phyloP scores from a whole-genome alignment of 2,797 vertebrate genomes.

The Coreius guichenoti region DNA sequence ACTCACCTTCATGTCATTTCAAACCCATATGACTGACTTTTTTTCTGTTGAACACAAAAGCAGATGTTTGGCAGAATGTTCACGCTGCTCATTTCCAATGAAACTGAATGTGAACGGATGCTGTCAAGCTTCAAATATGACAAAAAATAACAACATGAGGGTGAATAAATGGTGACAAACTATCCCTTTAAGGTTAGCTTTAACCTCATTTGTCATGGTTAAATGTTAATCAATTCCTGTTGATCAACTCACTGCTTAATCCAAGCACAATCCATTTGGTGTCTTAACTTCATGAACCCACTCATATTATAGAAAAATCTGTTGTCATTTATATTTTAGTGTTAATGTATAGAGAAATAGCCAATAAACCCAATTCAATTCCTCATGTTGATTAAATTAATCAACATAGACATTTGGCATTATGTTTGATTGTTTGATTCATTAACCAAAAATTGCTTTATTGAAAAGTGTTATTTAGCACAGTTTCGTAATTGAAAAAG shows the following conservation, averaged over 20 bases:
- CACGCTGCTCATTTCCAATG: not conserved
- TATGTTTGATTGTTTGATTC: not conserved
- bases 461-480: not conserved
- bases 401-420: not conserved
- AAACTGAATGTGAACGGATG: not conserved
- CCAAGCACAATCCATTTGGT: not conserved
- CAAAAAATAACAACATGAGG: not conserved
- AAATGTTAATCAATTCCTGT: not conserved
- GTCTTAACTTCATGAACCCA: not conserved
- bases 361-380: not conserved
- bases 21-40: not conserved
- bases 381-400: not conserved
- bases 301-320: not conserved
- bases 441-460: conserved; percentile 9
- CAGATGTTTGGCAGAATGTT: not conserved
- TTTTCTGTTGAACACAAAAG: not conserved
- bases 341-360: not conserved
- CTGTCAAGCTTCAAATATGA: not conserved
- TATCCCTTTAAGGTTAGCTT: not conserved
- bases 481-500: conserved; percentile 4
- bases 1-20: not conserved
- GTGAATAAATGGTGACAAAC: not conserved
- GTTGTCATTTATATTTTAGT: not conserved
- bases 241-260: not conserved
- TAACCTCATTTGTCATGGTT: not conserved